phyloP scores from a whole-genome alignment of 1,140 invertebrate genomes.

The Macrotrachela quadricornifera region DNA sequence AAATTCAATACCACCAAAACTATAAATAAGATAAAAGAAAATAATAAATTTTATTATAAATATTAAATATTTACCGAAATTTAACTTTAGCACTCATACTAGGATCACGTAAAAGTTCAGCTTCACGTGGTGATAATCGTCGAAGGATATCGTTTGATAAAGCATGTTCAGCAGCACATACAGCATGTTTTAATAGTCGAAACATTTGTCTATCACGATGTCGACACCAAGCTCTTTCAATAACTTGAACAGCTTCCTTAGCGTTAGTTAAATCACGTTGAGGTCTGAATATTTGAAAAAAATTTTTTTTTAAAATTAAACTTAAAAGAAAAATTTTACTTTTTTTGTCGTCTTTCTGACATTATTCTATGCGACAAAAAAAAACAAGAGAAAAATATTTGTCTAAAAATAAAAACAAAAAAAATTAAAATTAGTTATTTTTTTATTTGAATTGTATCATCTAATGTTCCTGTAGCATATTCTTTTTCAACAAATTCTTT shows the following conservation, averaged over 20 bases:
- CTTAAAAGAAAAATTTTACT: no score
- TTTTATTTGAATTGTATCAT: no score
- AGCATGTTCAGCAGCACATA: slow-evolving; percentile 29
- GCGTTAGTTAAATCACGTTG: no score
- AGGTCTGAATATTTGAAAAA: no score
- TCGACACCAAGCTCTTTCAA: slow-evolving; percentile 23
- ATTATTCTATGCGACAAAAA: no score
- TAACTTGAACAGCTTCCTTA: slow-evolving; percentile 18
- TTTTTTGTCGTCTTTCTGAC: no score
- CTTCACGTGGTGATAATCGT: slow-evolving; percentile 26
- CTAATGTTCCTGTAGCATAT: no score
- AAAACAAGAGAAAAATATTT: no score
- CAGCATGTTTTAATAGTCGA: slow-evolving; percentile 24
- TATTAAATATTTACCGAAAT: slow-evolving; percentile 19
- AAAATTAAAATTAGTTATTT: no score
- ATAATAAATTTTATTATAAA: background rate
- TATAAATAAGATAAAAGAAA: slow-evolving; percentile 9
- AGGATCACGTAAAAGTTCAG: slow-evolving; percentile 23
- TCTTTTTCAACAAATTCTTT: no score
- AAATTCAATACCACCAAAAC: slow-evolving; percentile 28
- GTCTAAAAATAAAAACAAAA: no score
- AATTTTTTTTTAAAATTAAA: no score
- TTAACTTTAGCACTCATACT: slow-evolving; percentile 20
- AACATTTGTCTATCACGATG: slow-evolving; percentile 27
- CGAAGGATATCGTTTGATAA: slow-evolving; percentile 23